Evolutionary conservation across 1,140 invertebrate genomes (phyloP).

Genomic region (Calliphora vicina): DNA sequence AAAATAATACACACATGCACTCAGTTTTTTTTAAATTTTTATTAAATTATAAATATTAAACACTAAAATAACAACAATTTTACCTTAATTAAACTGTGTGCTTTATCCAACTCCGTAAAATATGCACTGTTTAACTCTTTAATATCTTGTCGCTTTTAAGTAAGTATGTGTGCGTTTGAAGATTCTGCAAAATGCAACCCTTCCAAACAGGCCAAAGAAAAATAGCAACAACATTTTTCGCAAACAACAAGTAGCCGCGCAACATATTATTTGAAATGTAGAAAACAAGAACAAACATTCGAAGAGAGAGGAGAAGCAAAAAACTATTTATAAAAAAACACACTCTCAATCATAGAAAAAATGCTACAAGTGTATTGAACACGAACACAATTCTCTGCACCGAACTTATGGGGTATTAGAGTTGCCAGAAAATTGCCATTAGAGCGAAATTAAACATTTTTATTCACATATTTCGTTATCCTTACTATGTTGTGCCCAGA

Average conservation of each 20-base stretch:
- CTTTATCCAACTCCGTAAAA: background rate
- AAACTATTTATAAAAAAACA: background rate
- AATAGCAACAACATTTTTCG: background rate
- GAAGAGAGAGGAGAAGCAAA: background rate
- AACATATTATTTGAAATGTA: slow-evolving; percentile 20
- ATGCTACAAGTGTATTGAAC: slow-evolving; percentile 17
- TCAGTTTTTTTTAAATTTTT: too few relatives aligned
- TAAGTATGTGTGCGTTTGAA: background rate
- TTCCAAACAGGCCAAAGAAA: background rate
- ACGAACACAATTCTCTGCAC: too few relatives aligned
- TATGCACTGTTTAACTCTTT: background rate
- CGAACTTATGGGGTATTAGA: too few relatives aligned
- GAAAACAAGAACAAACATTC: background rate
- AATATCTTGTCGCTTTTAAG: background rate
- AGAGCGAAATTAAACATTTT: too few relatives aligned
- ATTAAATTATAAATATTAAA: too few relatives aligned
- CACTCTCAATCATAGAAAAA: background rate
- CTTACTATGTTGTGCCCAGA: too few relatives aligned
- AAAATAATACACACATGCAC: too few relatives aligned
- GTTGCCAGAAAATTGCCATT: too few relatives aligned
- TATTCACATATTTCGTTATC: too few relatives aligned
- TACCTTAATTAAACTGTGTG: background rate
- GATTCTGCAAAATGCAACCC: slow-evolving; percentile 12
- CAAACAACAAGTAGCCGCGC: slow-evolving; percentile 33
- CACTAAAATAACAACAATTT: background rate